Conservation (phyloP, 2,888 invertebrate genomes). For the Gisinianus flammeolus region DNA sequence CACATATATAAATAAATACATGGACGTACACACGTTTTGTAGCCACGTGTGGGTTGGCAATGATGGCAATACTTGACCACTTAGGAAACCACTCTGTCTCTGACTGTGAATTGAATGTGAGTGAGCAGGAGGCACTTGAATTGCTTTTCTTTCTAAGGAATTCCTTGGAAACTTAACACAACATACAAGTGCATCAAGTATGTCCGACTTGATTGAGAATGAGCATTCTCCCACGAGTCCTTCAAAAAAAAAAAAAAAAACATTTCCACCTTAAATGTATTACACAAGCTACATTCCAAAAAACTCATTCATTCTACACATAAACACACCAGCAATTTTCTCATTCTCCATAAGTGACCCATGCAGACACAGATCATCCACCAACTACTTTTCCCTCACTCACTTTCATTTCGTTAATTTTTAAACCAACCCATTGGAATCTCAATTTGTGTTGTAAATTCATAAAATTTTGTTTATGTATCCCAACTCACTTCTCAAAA, state of each 20-base stretch:
- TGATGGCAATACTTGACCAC: slow-evolving; percentile 37
- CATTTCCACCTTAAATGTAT: slow-evolving; percentile 25
- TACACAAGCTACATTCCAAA: slow-evolving; percentile 32
- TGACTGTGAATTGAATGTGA: slow-evolving; percentile 31
- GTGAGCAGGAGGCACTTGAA: slow-evolving; percentile 36
- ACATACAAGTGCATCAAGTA: slow-evolving; percentile 32
- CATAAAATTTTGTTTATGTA: no score
- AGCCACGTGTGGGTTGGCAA: slow-evolving; percentile 28
- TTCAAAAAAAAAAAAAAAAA: slow-evolving; percentile 17
- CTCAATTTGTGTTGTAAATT: no score
- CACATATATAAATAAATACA: background rate
- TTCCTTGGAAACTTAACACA: slow-evolving; percentile 18
- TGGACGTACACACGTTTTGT: background rate
- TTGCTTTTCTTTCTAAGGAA: slow-evolving; percentile 37
- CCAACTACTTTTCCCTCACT: background rate
- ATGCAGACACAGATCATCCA: background rate
- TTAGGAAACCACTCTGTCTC: slow-evolving; percentile 34
- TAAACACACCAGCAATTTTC: background rate
- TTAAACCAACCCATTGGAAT: background rate
- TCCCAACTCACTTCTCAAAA: no score
- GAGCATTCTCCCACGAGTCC: slow-evolving; percentile 34
- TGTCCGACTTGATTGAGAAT: slow-evolving; percentile 28
- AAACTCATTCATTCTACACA: slow-evolving; percentile 24
- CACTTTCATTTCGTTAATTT: background rate
- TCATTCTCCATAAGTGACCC: background rate